phyloP scores from a whole-genome alignment of 2,888 invertebrate genomes.

The Osedax frankpressi region DNA sequence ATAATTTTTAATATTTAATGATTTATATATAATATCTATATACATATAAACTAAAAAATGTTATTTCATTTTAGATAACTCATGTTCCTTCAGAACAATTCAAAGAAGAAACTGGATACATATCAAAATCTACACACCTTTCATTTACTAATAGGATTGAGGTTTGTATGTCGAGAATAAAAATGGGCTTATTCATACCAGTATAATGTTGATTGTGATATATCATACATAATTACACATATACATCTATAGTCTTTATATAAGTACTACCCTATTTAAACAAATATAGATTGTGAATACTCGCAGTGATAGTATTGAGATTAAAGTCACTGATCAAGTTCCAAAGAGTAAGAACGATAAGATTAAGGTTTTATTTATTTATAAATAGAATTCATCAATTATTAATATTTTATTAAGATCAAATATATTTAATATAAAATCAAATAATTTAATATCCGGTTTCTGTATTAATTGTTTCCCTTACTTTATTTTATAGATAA shows the following conservation, averaged over 20 bases:
- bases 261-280: neutral
- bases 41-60: neutral
- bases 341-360: neutral
- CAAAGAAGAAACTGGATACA: neutral
- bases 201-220: neutral
- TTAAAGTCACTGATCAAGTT: neutral
- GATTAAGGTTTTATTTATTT: neutral
- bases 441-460: neutral
- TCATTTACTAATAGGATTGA: neutral
- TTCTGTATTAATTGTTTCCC: neutral
- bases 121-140: neutral
- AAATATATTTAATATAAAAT: neutral
- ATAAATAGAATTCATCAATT: neutral
- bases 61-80: neutral
- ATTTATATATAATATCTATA: neutral
- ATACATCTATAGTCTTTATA: neutral
- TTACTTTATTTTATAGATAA: neutral
- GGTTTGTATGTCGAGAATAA: neutral
- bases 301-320: neutral
- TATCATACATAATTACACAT: neutral
- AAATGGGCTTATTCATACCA: neutral
- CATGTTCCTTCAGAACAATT: neutral
- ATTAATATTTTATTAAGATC: neutral
- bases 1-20: neutral
- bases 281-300: neutral